Conservation (phyloP, 92 coral and sea anemone species). For the Zoanthus solanderi region DNA sequence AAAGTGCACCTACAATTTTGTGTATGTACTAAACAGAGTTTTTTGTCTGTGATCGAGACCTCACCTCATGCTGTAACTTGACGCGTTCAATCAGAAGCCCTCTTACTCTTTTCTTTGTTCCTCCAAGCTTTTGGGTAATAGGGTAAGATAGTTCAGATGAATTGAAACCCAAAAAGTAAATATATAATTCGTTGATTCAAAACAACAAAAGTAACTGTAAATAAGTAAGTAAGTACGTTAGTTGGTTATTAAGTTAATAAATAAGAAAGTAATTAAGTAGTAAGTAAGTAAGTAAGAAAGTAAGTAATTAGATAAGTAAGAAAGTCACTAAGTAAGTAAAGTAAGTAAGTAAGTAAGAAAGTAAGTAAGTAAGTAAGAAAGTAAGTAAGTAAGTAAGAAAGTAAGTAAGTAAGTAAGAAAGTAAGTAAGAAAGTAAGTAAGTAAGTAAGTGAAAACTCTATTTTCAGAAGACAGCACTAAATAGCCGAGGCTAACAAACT, state of each 20-base stretch:
- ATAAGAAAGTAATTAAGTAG: background rate
- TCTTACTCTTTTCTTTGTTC: constrained; percentile 95
- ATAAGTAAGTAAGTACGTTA: too few species aligned
- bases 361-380: too few species aligned
- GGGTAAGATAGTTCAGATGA: background rate
- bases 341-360: too few species aligned
- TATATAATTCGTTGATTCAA: background rate
- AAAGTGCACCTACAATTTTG: background rate
- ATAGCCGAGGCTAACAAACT: too few species aligned
- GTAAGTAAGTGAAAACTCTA: too few species aligned
- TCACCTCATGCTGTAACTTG: constrained; percentile 97
- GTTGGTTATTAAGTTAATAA: background rate
- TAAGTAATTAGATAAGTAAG: too few species aligned
- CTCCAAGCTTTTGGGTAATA: constrained; percentile 71
- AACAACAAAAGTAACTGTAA: background rate
- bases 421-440: too few species aligned
- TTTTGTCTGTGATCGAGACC: background rate
- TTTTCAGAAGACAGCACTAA: too few species aligned
- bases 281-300: background rate
- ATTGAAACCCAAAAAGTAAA: background rate
- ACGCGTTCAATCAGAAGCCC: constrained; percentile 94
- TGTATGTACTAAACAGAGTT: background rate
- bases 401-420: background rate
- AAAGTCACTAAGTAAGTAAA: too few species aligned
- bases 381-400: background rate